Evolutionary conservation across 2,797 vertebrate genomes (phyloP), one percentile per base, ranked within the genome.

Genomic region (Uromys caudimaculatus): DNA sequence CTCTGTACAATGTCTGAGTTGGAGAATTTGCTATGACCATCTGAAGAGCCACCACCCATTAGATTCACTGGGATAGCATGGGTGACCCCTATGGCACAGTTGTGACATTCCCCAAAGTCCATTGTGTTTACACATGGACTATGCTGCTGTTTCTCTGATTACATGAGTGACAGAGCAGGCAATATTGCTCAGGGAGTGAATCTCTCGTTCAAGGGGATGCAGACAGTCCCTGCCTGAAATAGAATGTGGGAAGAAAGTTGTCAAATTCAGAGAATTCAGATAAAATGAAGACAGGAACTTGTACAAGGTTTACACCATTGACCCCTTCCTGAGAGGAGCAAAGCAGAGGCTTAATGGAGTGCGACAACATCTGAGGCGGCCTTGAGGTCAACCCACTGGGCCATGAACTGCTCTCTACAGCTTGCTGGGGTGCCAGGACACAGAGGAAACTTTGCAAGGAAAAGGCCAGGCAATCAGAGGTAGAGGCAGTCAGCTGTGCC

Each of bases 51-150:
- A 27, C 75, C 75, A 27, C 44, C 41, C n/a, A 3, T 4, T 75
- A 23, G 35, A n/a, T 10, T 76, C 38, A n/a, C 29, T 11, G 4
- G 47, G 64, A 41, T 50, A 44, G 56, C 21, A 0, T 2, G 7
- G 13, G 21, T 41, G 13, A 21, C 5, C 16, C 6, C 3, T 24
- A 0, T 3, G 50, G 17, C 2, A 0, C 7, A 6, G 47, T 11
- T 78, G n/a, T 10, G 44, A 29, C 50, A 23, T 41, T 32, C 17
- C 29, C 44, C 47, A 58, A 32, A 54, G 29, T 32, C 52, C 35
- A n/a, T 29, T 78, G 52, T 12, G 50, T 71, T 77, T 62, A 71
- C 38, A 1, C 10, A 38, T 56, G 41, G 44, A 56, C 35, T n/a
- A 44, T 78, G 52, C 32, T 35, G 56, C 69, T 41, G 2, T 64